Percentiles rank a stretch among this genome's conserved stretches.
Conservation (phyloP, 1,140 invertebrate species). For the Drosophila rhopaloa region DNA sequence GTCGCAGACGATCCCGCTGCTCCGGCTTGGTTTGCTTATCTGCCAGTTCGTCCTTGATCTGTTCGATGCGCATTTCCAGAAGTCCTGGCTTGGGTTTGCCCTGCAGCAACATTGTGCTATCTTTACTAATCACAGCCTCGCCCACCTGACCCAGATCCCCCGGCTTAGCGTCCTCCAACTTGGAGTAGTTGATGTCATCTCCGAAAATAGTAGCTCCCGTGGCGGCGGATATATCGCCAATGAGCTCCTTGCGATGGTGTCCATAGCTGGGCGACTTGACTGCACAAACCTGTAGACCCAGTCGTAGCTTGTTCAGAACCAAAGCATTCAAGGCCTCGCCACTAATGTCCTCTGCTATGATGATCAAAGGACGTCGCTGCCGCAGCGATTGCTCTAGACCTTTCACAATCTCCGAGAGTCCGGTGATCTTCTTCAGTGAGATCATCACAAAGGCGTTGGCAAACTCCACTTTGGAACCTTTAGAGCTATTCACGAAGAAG, state of each 20-base stretch:
- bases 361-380: constrained; percentile 96
- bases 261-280: constrained; percentile 99
- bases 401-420: constrained; percentile 97
- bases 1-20: constrained; percentile 98
- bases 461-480: constrained; percentile 99
- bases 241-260: constrained; percentile 97
- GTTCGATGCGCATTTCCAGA: constrained; percentile 94
- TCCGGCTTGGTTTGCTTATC: constrained; percentile 96
- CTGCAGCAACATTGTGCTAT: constrained; percentile 97
- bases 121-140: constrained; percentile 98
- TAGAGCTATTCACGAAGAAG: constrained; percentile 99
- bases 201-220: constrained; percentile 98
- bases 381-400: constrained; percentile 97
- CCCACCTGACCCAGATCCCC: constrained; percentile 96
- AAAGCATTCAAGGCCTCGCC: constrained; percentile 98
- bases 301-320: constrained; percentile 98
- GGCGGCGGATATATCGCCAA: constrained; percentile 99
- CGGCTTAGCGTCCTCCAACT: constrained; percentile 96
- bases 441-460: constrained; percentile 97
- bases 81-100: constrained; percentile 93
- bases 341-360: constrained; percentile 99
- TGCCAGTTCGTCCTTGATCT: constrained; percentile 97
- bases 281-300: constrained; percentile 97
- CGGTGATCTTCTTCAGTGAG: constrained; percentile 99
- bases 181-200: constrained; percentile 98